A percentile compares a stretch with the other conserved stretches of the same genome.
Evolutionary conservation across 2,888 invertebrate species (phyloP).

Genomic region (Pogonocherus hispidulus): DNA sequence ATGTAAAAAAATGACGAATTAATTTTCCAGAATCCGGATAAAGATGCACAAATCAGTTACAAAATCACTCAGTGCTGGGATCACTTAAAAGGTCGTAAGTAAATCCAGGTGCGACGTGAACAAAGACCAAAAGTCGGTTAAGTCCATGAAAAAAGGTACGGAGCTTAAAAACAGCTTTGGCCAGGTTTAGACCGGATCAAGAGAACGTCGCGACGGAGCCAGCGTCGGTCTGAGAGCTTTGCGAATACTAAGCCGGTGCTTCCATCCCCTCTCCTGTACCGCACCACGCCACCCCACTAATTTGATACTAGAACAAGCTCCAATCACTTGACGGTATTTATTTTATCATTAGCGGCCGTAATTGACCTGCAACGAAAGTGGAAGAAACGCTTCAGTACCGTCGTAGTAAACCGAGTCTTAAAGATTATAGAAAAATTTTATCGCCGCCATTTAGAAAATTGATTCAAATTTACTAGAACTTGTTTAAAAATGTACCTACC

Average conservation of each 20-base stretch:
- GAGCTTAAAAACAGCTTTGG: constrained; percentile 69
- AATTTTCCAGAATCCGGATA: constrained; percentile 39
- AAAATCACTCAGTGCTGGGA: constrained; percentile 50
- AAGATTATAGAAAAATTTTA: constrained; percentile 34
- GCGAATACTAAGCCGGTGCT: constrained; percentile 67
- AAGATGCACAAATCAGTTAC: constrained; percentile 65
- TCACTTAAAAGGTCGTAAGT: constrained; percentile 65
- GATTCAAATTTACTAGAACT: constrained; percentile 10
- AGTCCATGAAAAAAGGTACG: constrained; percentile 68
- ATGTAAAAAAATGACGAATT: constrained; percentile 31
- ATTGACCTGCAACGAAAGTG: constrained; percentile 45
- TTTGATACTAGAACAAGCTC: constrained; percentile 59
- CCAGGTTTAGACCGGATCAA: constrained; percentile 68
- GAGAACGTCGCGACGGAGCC: constrained; percentile 70
- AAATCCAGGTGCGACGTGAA: constrained; percentile 68
- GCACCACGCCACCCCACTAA: constrained; percentile 53
- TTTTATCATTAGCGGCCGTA: constrained; percentile 64
- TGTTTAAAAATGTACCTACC: background rate
- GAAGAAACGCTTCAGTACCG: constrained; percentile 12
- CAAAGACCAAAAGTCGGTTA: constrained; percentile 69
- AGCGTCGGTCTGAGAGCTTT: constrained; percentile 68
- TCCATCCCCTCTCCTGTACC: constrained; percentile 58
- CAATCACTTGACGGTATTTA: constrained; percentile 66
- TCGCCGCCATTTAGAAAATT: constrained; percentile 33
- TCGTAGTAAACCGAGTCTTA: constrained; percentile 14